Evolutionary conservation across 2,113 vertebrate genomes (phyloP).

Genomic region (Caracal caracal): DNA sequence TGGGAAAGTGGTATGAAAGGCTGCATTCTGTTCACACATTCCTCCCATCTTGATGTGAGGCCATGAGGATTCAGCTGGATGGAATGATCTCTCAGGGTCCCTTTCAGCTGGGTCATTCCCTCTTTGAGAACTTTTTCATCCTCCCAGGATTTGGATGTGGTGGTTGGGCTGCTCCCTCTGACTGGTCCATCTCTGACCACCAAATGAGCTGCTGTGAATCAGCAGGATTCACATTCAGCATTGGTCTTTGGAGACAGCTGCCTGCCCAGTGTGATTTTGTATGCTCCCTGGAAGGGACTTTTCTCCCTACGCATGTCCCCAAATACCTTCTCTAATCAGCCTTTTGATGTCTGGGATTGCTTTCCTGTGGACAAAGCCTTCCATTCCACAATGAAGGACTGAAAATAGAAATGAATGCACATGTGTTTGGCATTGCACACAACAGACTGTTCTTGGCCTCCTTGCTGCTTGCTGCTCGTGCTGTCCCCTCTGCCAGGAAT

Average conservation of each 20-base stretch:
- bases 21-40: not conserved
- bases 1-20: not conserved
- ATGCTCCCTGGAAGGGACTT: not conserved
- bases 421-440: conserved; percentile 44
- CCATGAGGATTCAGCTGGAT: not conserved
- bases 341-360: conserved; percentile 17
- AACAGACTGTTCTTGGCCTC: conserved; percentile 62
- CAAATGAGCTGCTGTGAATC: not conserved
- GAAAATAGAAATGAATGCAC: conserved; percentile 37
- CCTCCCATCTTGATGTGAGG: not conserved
- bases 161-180: not conserved
- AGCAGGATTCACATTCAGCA: not conserved
- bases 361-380: conserved; percentile 48
- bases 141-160: not conserved
- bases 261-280: not conserved
- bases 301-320: not conserved
- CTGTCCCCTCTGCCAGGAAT: conserved; percentile 14
- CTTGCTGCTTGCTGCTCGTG: not conserved
- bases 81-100: too few species aligned
- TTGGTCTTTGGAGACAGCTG: not conserved
- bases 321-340: conserved; percentile 39
- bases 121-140: not conserved
- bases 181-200: not conserved
- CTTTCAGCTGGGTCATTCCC: not conserved
- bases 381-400: conserved; percentile 30